These are phyloP conservation scores for Cistogaster globosa DNA, from an alignment of 2,888 invertebrate genomes.

Conservation along the genomic window DNA sequence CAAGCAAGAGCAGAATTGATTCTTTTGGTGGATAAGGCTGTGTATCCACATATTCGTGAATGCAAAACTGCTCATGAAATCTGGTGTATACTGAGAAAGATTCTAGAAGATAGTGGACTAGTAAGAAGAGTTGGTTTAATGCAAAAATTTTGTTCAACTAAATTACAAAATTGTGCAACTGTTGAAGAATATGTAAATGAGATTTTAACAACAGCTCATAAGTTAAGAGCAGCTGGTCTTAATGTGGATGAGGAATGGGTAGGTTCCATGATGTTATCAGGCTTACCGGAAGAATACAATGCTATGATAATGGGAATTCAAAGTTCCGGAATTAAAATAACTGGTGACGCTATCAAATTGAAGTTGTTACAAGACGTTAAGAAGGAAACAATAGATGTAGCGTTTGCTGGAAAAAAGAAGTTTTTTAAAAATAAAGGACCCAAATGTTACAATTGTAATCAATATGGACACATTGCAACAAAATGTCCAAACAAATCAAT, in stretches of 20 bases:
- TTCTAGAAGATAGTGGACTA: no score
- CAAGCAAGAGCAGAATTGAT: no score
- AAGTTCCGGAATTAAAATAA: slow-evolving; percentile 41
- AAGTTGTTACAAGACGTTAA: not conserved
- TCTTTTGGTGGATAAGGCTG: no score
- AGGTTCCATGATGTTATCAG: slow-evolving; percentile 49
- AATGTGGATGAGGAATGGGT: slow-evolving; percentile 35
- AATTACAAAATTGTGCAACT: no score
- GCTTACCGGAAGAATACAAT: slow-evolving; percentile 42
- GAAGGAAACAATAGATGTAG: slow-evolving; percentile 11
- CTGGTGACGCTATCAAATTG: slow-evolving; percentile 10
- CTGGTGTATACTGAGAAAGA: no score
- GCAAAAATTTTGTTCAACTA: no score
- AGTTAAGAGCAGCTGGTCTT: slow-evolving; percentile 23
- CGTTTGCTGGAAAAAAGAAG: slow-evolving; percentile 9
- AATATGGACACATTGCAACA: slow-evolving; percentile 32
- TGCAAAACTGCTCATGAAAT: no score
- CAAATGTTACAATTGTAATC: slow-evolving; percentile 32
- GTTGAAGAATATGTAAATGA: no score
- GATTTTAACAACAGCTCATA: not conserved
- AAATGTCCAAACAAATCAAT: no score
- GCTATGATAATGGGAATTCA: slow-evolving; percentile 53
- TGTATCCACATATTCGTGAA: no score
- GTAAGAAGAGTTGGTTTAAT: no score
- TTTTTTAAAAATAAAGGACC: slow-evolving; percentile 24